Base-by-base conservation (phyloP, 2,888 invertebrate genomes). In the Pollenia griseotomentosa region DNA sequence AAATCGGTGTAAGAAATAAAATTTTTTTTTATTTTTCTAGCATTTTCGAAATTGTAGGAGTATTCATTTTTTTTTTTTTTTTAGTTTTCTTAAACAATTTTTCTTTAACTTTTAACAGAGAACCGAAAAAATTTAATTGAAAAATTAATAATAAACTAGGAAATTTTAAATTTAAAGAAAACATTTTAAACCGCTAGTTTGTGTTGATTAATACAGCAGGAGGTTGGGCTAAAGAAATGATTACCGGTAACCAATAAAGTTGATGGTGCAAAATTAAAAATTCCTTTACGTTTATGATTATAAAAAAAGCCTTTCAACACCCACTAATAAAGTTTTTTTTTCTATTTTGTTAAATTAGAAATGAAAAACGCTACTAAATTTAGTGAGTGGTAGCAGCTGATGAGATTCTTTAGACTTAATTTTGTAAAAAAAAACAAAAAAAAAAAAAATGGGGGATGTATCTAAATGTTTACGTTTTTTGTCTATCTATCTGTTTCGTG, bases 261-360 rank as follows among this genome's bases (percentile, higher is more conserved):
- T 65, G 23, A 11, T 73, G 61, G 75, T 40, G 23, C 23, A 84
- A 83, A 33, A 84, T 82, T 74, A 65, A 82, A 84, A 84, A 78
- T 87, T 78, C 74, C 78, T 77, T 70, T 77, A 63, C 33, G 51
- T 63, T 70, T 78, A 74, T 68, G 57, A 83, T 86, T 77, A 77
- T 73, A 71, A 71, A 70, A 61, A 79, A 85, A 80, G 81, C 78
- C 84, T 87, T 78, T 87, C 87, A 87, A 87, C 87, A 87, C 87
- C 87, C 87, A 87, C 87, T 55, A 84, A 81, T 81, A 74, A 68
- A 23, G 55, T 16, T 3, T 53, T 68, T 53, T 68, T 75, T 68
- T 65, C 14, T 63, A 8, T 14, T 80, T 71, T 71, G 1, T 48
- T 61, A 33, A 33, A 33, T 33, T 63, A 11, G 23, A 11, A 42